Base-by-base conservation (phyloP, 2,888 invertebrate genomes). In the Ectobius pallidus region DNA sequence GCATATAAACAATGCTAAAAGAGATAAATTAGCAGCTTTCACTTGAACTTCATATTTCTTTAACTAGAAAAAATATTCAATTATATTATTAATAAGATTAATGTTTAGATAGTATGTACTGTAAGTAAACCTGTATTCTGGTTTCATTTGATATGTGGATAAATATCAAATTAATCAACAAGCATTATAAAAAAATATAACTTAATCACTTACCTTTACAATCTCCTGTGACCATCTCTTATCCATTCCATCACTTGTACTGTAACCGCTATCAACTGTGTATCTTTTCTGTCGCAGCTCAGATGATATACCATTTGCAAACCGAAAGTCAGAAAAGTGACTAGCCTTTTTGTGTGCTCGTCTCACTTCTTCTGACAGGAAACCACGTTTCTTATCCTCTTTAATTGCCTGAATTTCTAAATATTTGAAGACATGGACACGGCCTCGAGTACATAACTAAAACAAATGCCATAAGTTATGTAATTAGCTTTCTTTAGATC, bases 391-490 rank as follows among this genome's bases (percentile, higher is more conserved):
- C 67, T 74, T 75, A 22, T 77, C 77, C 14, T 73, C 75, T 22
- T 75, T 76, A n/a, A 77, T 61, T 9, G 95, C 94, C 85, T 95
- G 93, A 80, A 92, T 92, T 83, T 96, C 96, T 78, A 97, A 87
- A 85, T 93, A 96, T 83, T 97, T 97, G 87, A 96, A 96, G 79
- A 97, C 94, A 84, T 97, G 97, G 81, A 95, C 94, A 81, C 95
- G 89, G 78, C 97, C 97, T 82, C 96, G 90, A 84, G 92, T 92
- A 85, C 96, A 97, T 78, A 95, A 86, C 94, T 95, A 83, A 6
- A 85, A 61, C 11, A 18, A 20, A 18, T 4, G 20, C n/a, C n/a
- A n/a, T n/a, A n/a, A n/a, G n/a, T n/a, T n/a, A n/a, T n/a, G n/a
- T n/a, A n/a, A n/a, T n/a, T n/a, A n/a, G n/a, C n/a, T n/a, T n/a